These are phyloP conservation scores for Drosophila azteca DNA, from an alignment of 1,140 invertebrate genomes.

Conservation along the genomic window DNA sequence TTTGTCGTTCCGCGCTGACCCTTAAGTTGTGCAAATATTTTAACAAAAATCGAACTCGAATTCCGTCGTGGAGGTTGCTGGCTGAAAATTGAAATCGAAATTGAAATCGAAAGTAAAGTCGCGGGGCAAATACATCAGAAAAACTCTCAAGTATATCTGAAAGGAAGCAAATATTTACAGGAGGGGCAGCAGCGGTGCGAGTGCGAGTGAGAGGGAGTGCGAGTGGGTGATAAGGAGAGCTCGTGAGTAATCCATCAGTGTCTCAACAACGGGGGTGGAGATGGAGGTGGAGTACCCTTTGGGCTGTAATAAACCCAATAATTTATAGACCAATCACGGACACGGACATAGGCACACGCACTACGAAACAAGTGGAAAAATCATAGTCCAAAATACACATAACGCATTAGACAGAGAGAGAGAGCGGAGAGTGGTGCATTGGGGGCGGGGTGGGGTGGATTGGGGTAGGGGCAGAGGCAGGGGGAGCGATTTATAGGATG, in stretches of 20 bases:
- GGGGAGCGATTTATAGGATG: slow-evolving; percentile 75
- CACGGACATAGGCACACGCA: slow-evolving; percentile 58
- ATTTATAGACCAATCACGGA: slow-evolving; percentile 77
- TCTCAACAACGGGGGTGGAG: slow-evolving; percentile 48
- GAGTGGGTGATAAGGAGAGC: slow-evolving; percentile 23
- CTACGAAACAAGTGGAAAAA: slow-evolving; percentile 73
- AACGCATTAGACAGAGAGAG: slow-evolving; percentile 64
- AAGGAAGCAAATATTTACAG: slow-evolving; percentile 60
- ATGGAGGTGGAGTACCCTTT: slow-evolving; percentile 37
- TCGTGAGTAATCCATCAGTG: slow-evolving; percentile 73
- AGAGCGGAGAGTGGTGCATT: not conserved
- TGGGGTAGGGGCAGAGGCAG: not conserved
- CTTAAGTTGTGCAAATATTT: slow-evolving; percentile 75
- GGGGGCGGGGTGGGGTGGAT: not conserved
- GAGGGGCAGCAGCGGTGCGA: too few relatives aligned
- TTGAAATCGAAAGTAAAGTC: slow-evolving; percentile 69
- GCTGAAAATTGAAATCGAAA: slow-evolving; percentile 40
- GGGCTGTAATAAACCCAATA: slow-evolving; percentile 68
- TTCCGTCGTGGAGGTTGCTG: slow-evolving; percentile 7
- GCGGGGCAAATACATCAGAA: slow-evolving; percentile 50
- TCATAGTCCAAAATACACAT: slow-evolving; percentile 80
- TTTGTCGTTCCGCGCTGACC: slow-evolving; percentile 45
- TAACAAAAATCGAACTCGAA: slow-evolving; percentile 27
- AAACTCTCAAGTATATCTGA: slow-evolving; percentile 5
- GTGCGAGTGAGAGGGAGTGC: slow-evolving; percentile 26